Base-by-base conservation (phyloP, 2,888 invertebrate genomes). In the Drosophila longiperda region DNA sequence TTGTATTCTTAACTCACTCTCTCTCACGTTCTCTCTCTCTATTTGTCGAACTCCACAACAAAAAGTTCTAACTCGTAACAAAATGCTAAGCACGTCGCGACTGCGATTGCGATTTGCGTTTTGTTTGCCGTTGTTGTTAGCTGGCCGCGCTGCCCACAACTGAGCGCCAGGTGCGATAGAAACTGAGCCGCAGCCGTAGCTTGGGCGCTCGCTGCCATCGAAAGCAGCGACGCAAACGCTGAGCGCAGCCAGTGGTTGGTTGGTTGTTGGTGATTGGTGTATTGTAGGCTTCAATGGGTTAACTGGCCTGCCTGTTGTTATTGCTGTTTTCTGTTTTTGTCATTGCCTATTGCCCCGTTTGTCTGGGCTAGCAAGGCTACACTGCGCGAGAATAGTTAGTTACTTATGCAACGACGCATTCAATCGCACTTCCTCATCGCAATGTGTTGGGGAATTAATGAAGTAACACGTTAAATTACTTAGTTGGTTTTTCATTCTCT, bases 81-180 rank as follows among this genome's bases (percentile, higher is more conserved):
- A 64, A 65, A 69, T 65, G 45, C 50, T 61, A 45, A 54, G 69
- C 63, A 60, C 66, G 66, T 67, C 67, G 73, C 89, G 76, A 33
- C 55, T 71, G 61, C 45, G 49, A 50, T 36, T 59, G 59, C 49
- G 26, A 34, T 61, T 49, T 61, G 71, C 82, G 73, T 78, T 80
- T 64, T 76, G 70, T 85, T 76, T 63, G 72, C 70, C 78, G 89
- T 84, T 87, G 85, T 84, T 83, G 82, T 75, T 70, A 78, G 85
- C 49, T 78, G 62, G 82, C 88, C 87, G 87, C 73, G 74, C 80
- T 84, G 78, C 74, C 73, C 78, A 75, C 89, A 82, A 89, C 85
- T 89, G 87, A 86, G 67, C 70, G 82, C 89, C 85, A 85, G 87
- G 89, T 89, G 85, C 82, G 74, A 79, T 53, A 40, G 54, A 72